Percentiles rank a stretch among this genome's conserved stretches.
Conservation (phyloP, 1,140 invertebrate species). For the Copidosoma floridanum region DNA sequence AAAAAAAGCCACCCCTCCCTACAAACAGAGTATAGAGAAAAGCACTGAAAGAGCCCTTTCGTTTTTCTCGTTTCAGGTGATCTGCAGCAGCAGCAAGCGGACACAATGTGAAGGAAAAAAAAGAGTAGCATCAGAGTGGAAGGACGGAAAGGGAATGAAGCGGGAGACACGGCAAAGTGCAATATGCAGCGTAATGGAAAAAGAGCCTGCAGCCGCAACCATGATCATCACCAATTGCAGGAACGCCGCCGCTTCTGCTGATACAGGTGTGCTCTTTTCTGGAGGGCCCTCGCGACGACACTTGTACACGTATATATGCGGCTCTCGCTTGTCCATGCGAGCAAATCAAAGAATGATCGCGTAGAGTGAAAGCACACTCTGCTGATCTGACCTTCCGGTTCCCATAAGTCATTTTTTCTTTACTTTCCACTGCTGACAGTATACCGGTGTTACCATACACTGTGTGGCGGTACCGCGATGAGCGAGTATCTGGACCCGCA, state of each 20-base stretch:
- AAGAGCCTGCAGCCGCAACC: background rate
- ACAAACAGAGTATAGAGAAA: background rate
- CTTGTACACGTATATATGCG: no score
- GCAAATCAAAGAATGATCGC: slow-evolving; percentile 22
- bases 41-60: slow-evolving; percentile 2
- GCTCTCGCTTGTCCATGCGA: slow-evolving; percentile 8
- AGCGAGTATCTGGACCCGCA: slow-evolving; percentile 63
- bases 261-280: no score
- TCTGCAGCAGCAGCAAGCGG: background rate
- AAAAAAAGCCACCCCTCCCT: background rate
- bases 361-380: slow-evolving; percentile 44
- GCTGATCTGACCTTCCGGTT: no score
- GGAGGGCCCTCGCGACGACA: no score
- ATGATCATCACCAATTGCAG: no score
- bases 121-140: background rate
- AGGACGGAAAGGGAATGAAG: no score
- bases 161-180: no score
- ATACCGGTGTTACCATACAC: no score
- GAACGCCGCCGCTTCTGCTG: no score
- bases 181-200: slow-evolving; percentile 10
- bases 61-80: slow-evolving; percentile 23
- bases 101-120: background rate
- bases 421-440: no score
- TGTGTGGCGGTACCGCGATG: slow-evolving; percentile 45
- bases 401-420: no score